Evolutionary conservation across 1,140 invertebrate species (phyloP).

Genomic region (Piezodorus guildinii): DNA sequence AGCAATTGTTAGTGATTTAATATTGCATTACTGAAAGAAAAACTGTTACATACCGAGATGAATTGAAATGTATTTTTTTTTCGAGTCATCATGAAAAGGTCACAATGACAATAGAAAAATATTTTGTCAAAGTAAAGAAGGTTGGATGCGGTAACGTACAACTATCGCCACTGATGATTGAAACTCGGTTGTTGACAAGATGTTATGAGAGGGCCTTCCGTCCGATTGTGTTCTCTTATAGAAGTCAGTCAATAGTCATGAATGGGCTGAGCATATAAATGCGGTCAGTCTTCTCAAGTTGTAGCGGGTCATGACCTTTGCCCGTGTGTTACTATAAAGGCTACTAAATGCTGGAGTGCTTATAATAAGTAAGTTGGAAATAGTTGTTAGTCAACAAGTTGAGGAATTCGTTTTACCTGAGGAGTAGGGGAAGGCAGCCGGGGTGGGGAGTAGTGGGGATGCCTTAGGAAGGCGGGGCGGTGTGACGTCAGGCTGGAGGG

Average conservation of each 20-base stretch:
- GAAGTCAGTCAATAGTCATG: neutral
- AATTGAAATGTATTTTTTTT: too few species aligned
- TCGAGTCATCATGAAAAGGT: too few species aligned
- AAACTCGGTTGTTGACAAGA: too few species aligned
- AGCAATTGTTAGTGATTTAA: too few species aligned
- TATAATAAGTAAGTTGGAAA: constrained; percentile 20
- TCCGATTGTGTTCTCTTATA: neutral
- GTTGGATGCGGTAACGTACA: too few species aligned
- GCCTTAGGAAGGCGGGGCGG: constrained; percentile 15
- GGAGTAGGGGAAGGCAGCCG: constrained; percentile 9
- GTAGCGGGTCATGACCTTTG: neutral
- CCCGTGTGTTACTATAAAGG: constrained; percentile 6
- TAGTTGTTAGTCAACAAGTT: constrained; percentile 28
- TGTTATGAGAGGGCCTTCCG: too few species aligned
- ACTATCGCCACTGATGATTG: too few species aligned
- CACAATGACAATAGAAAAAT: too few species aligned
- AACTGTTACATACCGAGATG: too few species aligned
- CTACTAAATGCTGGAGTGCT: constrained; percentile 11
- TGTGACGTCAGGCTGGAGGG: constrained; percentile 22
- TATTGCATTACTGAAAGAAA: too few species aligned
- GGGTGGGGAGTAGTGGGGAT: constrained; percentile 9
- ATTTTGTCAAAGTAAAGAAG: too few species aligned
- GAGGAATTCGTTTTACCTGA: constrained; percentile 25
- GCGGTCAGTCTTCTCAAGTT: constrained; percentile 1
- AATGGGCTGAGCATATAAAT: neutral